phyloP scores from a whole-genome alignment of 2,888 invertebrate species.

The Melieria picta region DNA sequence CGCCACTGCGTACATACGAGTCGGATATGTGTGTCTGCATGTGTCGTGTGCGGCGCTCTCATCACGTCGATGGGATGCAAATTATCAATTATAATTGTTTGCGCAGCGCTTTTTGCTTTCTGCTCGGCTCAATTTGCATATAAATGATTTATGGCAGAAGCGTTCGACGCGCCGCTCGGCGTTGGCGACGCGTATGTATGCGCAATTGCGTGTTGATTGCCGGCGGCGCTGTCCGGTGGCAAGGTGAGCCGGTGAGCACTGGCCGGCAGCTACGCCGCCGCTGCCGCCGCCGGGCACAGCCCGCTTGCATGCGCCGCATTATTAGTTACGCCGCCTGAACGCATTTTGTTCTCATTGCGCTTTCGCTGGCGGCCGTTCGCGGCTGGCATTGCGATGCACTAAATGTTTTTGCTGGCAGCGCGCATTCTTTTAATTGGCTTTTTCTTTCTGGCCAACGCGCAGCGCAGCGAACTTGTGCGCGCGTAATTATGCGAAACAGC shows the following conservation, averaged over 20 bases:
- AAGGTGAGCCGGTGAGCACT: slow-evolving; percentile 4
- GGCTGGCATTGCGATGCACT: neutral
- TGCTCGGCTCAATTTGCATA: slow-evolving; percentile 25
- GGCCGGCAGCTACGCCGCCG: slow-evolving; percentile 1
- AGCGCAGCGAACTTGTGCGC: neutral
- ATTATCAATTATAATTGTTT: slow-evolving; percentile 38
- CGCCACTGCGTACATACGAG: no score
- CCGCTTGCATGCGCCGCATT: slow-evolving; percentile 43
- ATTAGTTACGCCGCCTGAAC: slow-evolving; percentile 58
- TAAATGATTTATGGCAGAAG: slow-evolving; percentile 24
- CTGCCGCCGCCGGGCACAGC: slow-evolving; percentile 17
- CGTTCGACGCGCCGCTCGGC: neutral
- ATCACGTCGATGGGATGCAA: neutral
- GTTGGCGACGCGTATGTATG: slow-evolving; percentile 19
- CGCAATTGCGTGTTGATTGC: slow-evolving; percentile 58
- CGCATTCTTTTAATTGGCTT: slow-evolving; percentile 1
- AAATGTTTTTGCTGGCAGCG: neutral
- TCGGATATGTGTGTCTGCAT: no score
- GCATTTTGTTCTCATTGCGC: slow-evolving; percentile 46
- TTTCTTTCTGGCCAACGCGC: neutral
- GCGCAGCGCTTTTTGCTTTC: slow-evolving; percentile 16
- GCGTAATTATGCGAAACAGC: slow-evolving; percentile 19
- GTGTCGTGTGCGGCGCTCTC: no score
- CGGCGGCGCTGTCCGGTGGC: slow-evolving; percentile 18
- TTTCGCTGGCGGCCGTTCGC: neutral